Evolutionary conservation across 2,797 vertebrate species (phyloP), one percentile per base, ranked within the genome.

Genomic region (Melanotaenia boesemani): DNA sequence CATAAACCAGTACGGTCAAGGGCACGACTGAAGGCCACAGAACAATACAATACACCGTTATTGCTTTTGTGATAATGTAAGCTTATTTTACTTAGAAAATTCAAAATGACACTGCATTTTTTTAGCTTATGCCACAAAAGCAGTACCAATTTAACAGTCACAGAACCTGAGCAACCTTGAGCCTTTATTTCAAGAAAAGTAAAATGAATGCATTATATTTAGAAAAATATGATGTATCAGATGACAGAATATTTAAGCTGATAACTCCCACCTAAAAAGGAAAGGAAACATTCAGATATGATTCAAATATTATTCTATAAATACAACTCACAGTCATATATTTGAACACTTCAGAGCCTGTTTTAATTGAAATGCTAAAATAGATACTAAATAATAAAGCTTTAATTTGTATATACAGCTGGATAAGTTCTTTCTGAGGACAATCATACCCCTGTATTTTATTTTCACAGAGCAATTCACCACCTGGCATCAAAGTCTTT

Each of bases 401-500:
- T 86, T 63, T 4, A 74, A 74, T 79, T 80, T 70, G 59, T 81
- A 77, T 73, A 77, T 85, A 76, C 70, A 86, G 84, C 87, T 86
- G 82, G 59, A 76, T 63, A 6, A 61, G 54, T 79, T 87, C 88
- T 58, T 86, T 77, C 72, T 57, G 78, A 80, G 82, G 64, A 85
- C 74, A 78, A 77, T 69, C 50, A 75, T 73, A 66, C 74, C 36
- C 73, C 61, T 63, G 6, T 76, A 71, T 76, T 61, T 61, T 77
- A 30, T 82, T 82, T 73, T 63, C 63, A 79, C 57, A 66, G 44
- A 81, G 80, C 77, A 80, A 88, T 76, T 80, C 77, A 81, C 84
- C 84, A 90, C 86, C 89, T 92, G 86, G 80, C 85, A 86, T 83
- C 80, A 85, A 89, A 86, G 78, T 72, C 67, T 70, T 67, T 55